Conservation (phyloP, 2,888 invertebrate genomes). For the Hetaerina titia region DNA sequence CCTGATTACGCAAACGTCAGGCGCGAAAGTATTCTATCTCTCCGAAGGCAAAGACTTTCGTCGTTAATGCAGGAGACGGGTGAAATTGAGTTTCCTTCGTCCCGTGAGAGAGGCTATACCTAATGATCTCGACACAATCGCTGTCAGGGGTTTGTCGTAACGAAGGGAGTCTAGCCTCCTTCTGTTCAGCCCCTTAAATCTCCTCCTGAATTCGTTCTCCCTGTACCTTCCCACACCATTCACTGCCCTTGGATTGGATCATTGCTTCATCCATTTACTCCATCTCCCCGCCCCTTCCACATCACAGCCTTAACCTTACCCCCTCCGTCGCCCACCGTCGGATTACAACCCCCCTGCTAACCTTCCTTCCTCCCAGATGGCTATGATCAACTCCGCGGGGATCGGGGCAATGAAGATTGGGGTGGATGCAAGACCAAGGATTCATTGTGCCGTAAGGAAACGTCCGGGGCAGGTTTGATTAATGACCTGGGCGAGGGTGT, state of each 20-base stretch:
- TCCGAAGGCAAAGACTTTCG: neutral
- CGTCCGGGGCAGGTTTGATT: slow-evolving; percentile 56
- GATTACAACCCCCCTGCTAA: neutral
- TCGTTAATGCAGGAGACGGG: neutral
- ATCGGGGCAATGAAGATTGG: slow-evolving; percentile 23
- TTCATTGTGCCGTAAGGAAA: slow-evolving; percentile 48
- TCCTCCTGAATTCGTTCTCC: neutral
- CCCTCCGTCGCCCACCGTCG: neutral
- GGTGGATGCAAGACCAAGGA: slow-evolving; percentile 17
- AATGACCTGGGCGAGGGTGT: slow-evolving; percentile 28
- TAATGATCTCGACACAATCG: slow-evolving; percentile 49
- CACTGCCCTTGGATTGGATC: slow-evolving; percentile 8
- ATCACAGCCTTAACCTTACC: neutral
- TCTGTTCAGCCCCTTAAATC: neutral
- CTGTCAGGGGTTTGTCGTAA: slow-evolving; percentile 26
- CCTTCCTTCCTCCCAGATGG: slow-evolving; percentile 32
- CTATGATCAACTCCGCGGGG: slow-evolving; percentile 59
- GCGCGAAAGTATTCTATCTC: neutral
- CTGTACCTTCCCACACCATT: neutral
- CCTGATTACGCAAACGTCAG: too few species aligned
- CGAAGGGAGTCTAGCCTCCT: slow-evolving; percentile 32
- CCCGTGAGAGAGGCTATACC: neutral
- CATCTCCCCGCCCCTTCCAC: neutral
- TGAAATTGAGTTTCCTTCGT: neutral
- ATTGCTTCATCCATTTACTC: slow-evolving; percentile 32